Base-by-base conservation (phyloP, 2,797 vertebrate species). In the Rhinoraja longicauda region DNA sequence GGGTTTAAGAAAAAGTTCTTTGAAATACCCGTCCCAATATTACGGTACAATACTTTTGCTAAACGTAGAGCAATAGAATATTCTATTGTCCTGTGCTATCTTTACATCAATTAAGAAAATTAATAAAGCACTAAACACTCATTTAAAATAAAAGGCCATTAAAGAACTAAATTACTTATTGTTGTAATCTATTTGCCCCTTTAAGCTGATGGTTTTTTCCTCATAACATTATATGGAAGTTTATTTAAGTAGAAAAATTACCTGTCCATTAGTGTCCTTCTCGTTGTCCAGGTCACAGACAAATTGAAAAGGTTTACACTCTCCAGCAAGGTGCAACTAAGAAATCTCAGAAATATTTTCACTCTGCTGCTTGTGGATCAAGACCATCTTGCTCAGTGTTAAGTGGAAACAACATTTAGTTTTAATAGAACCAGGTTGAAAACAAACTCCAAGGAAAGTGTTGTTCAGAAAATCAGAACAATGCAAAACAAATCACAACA, bases 251-350 rank as follows among this genome's bases (percentile, higher is more conserved):
- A n/a, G 17, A 36, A 88, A 88, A 32, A 67, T 88, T 88, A 88
- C 84, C 62, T 88, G 82, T 59, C 32, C 84, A 67, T 21, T 88
- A 32, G 64, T 0, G 29, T 86, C n/a, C 84, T 88, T 88, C 84
- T 67, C 13, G 59, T 29, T 62, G 82, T 32, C 57, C 57, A 59
- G 62, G 62, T 19, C 59, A 88, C 17, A 88, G n/a, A 64, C 19
- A 88, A 67, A 88, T 88, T 36, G 84, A 88, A 86, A 86, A 10
- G 62, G 4, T 36, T 88, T 67, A 88, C 84, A 88, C n/a, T 36
- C 19, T 88, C 57, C n/a, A 67, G 17, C 84, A 88, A 88, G n/a
- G 32, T 88, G 84, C 15, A 88, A 88, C 59, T 88, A 36, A 88
- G 84, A 88, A 59, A 62, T 17, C 53, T 29, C 24, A 29, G 26